Base-by-base conservation (phyloP, 2,113 vertebrate species). In the Odontesthes bonariensis region DNA sequence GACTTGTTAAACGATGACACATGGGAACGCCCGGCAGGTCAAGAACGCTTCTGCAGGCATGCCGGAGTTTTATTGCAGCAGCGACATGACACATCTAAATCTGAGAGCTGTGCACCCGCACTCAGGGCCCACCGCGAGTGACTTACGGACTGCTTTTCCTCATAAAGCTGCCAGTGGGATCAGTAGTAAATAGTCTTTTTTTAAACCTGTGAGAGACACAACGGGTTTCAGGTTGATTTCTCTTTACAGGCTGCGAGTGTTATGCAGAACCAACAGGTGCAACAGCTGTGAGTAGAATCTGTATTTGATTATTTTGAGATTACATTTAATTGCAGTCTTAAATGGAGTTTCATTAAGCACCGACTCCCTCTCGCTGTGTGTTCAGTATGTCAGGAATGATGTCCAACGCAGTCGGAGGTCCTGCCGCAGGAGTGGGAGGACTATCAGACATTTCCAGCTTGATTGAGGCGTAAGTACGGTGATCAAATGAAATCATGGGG, bases 201-300 rank as follows among this genome's bases (percentile, higher is more conserved):
- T 47, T 32, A 40, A 8, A 14, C 31, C 17, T 17, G 10, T 35
- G 31, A 22, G 51, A 32, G 22, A 56, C 32, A 5, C 38, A n/a
- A 20, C 10, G 27, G 2, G 51, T 44, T 74, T 80, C 10, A 61
- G 55, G 31, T 82, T 38, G 16, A 16, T 77, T 74, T 83, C 3
- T 78, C 13, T 81, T 94, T 87, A 55, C 79, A 99, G 98, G 97
- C 98, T 74, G 97, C 97, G 54, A 98, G 97, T 70, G 96, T 99
- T 92, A 98, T 99, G 98, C 97, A 99, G 91, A 99, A 99, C 91
- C 98, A 97, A 83, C 97, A 98, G 89, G 96, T 98, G 44, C 98
- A 99, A 81, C 97, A 98, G 86, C 72, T 99, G 98, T 99, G 92
- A 97, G 98, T 80, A 5, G 1, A 40, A 22, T n/a, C 33, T 55